These are phyloP conservation scores for Hesperia comma DNA, from an alignment of 2,888 invertebrate genomes.

Conservation along the genomic window DNA sequence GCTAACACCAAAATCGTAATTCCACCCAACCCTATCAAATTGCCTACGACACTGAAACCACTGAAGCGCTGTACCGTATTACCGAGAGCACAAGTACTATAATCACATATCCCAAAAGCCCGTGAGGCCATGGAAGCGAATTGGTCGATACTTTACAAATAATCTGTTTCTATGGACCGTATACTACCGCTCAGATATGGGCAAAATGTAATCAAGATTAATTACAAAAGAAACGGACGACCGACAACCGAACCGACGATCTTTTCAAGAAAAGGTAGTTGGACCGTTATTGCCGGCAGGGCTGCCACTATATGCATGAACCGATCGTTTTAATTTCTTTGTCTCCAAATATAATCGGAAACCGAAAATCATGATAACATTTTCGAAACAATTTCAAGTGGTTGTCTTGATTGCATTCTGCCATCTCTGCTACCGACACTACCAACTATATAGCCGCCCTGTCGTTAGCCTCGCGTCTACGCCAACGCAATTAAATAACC, in stretches of 20 bases:
- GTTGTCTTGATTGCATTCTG: too few relatives aligned
- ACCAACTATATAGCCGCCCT: slow-evolving; percentile 57
- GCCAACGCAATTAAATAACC: slow-evolving; percentile 4
- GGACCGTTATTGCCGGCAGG: too few relatives aligned
- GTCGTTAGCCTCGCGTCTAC: slow-evolving; percentile 47
- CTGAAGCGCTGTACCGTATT: slow-evolving; percentile 9
- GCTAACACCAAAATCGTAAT: neutral
- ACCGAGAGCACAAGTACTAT: slow-evolving; percentile 27
- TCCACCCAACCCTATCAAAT: neutral
- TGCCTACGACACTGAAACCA: neutral
- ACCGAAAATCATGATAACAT: too few relatives aligned
- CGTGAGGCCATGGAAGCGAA: slow-evolving; percentile 56
- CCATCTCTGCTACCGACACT: slow-evolving; percentile 48
- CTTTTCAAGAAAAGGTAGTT: too few relatives aligned
- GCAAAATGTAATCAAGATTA: too few relatives aligned
- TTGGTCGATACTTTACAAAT: slow-evolving; percentile 54
- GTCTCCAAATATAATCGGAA: too few relatives aligned
- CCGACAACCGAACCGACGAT: too few relatives aligned
- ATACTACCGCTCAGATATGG: too few relatives aligned
- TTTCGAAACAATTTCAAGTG: too few relatives aligned
- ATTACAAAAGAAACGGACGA: too few relatives aligned
- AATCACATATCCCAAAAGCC: slow-evolving; percentile 41
- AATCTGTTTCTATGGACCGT: slow-evolving; percentile 51
- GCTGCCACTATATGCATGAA: too few relatives aligned
- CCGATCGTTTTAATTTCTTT: too few relatives aligned